Percentiles rank a stretch among this genome's conserved stretches.
phyloP scores from a whole-genome alignment of 2,797 vertebrate genomes.

The Mormyrops boulengeri region DNA sequence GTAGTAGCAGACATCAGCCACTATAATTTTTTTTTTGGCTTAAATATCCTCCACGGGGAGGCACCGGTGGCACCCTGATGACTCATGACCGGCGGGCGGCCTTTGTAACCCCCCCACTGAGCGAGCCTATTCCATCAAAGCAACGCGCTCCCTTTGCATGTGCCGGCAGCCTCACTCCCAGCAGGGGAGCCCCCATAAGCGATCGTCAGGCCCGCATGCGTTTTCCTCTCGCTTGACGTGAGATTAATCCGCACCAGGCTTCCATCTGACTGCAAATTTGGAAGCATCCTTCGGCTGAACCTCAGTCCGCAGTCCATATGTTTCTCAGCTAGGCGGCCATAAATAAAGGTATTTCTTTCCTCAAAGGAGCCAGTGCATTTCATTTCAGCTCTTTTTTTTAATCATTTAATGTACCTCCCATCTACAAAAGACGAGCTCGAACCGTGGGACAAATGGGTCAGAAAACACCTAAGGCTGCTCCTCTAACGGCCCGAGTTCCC shows the following conservation, averaged over 20 bases:
- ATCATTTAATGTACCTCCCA: background rate
- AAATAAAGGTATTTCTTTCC: background rate
- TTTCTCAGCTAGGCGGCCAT: background rate
- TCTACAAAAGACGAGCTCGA: background rate
- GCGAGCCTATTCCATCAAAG: background rate
- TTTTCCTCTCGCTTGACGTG: background rate
- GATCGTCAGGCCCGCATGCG: no score
- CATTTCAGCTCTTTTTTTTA: background rate
- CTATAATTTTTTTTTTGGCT: background rate
- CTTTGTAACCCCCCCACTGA: background rate
- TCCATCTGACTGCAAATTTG: background rate
- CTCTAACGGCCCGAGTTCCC: background rate
- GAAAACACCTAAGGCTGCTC: background rate
- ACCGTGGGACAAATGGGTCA: background rate
- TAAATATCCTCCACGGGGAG: background rate
- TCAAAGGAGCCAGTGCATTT: background rate
- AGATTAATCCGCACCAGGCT: background rate
- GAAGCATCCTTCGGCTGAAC: background rate
- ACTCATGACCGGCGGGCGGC: background rate
- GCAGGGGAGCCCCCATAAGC: background rate
- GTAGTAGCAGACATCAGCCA: background rate
- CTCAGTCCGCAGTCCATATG: background rate
- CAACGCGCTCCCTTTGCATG: background rate
- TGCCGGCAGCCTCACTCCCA: background rate
- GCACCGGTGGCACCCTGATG: background rate